Conservation (phyloP, 1,140 invertebrate genomes). For the Meloidogyne hapla region DNA sequence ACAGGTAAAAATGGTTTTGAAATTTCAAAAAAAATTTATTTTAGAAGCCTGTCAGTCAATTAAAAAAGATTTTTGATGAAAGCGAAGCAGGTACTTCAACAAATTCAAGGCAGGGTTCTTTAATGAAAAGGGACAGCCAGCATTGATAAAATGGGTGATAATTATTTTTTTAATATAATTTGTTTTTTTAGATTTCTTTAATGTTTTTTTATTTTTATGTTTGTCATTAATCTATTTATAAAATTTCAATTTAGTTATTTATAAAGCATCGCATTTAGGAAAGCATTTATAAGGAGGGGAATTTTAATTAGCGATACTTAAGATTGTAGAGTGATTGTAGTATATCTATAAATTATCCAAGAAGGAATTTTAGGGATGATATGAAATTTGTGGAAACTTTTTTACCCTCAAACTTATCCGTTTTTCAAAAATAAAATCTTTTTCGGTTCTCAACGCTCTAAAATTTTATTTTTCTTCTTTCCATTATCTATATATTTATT, state of each 20-base stretch:
- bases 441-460: no score
- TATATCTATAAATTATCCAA: no score
- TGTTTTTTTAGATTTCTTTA: conserved; percentile 6
- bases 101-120: neutral
- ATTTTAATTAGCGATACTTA: no score
- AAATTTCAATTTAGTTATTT: neutral
- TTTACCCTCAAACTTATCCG: no score
- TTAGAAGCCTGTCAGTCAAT: conserved; percentile 32
- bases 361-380: no score
- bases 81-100: neutral
- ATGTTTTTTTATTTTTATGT: neutral
- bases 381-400: no score
- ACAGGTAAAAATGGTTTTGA: conserved; percentile 17
- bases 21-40: neutral
- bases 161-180: neutral
- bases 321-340: no score
- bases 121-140: neutral
- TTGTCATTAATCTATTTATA: neutral
- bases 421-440: no score
- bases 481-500: neutral
- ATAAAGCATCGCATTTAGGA: no score
- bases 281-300: no score
- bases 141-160: conserved; percentile 2
- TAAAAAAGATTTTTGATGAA: conserved; percentile 42
- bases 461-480: conserved; percentile 8